These are phyloP conservation scores for Baronia brevicornis DNA, from an alignment of 2,888 invertebrate genomes.

Conservation along the genomic window DNA sequence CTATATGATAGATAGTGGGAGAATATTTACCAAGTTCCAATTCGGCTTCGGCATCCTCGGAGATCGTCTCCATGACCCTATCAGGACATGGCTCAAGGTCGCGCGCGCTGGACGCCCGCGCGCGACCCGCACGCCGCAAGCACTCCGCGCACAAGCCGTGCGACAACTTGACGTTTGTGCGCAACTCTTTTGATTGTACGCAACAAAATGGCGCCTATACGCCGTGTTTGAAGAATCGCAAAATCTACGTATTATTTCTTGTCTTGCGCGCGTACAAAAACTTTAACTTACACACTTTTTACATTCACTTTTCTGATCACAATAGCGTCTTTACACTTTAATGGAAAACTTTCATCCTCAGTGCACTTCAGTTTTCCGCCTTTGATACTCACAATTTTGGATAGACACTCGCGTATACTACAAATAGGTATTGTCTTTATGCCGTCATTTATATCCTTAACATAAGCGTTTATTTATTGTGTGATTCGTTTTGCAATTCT, in stretches of 20 bases:
- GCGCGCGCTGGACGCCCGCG: constrained; percentile 53
- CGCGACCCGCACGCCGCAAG: constrained; percentile 57
- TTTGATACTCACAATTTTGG: no score
- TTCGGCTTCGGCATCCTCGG: constrained; percentile 80
- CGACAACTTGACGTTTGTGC: constrained; percentile 38
- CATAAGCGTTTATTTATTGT: no score
- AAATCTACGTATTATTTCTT: not conserved
- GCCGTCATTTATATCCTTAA: no score
- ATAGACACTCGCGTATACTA: no score
- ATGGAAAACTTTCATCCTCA: no score
- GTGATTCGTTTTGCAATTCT: no score
- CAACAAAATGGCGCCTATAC: constrained; percentile 6
- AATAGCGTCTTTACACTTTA: no score
- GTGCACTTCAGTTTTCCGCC: no score
- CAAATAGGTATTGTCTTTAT: no score
- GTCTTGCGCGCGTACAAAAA: not conserved
- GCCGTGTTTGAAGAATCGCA: constrained; percentile 3
- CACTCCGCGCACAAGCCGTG: constrained; percentile 48
- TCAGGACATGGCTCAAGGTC: constrained; percentile 55
- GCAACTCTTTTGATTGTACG: no score
- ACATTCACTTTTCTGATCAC: no score
- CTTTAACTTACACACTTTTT: not conserved
- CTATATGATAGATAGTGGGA: not conserved
- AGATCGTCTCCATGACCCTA: constrained; percentile 79
- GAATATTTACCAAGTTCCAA: constrained; percentile 78